Base-by-base conservation (phyloP, 2,888 invertebrate genomes). In the Keiferia lycopersicella region DNA sequence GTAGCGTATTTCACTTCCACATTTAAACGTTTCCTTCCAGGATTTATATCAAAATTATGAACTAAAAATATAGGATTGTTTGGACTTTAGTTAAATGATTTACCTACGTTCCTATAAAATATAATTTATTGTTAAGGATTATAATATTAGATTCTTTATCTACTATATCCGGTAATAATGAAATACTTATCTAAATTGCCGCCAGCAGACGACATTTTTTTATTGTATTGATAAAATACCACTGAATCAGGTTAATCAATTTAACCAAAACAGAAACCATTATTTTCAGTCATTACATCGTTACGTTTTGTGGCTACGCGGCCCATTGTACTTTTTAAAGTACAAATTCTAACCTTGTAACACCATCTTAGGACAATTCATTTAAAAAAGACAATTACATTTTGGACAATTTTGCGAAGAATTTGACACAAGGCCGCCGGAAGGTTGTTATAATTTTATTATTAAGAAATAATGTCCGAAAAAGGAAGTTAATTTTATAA, bases 361-460 rank as follows among this genome's bases (percentile, higher is more conserved):
- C n/a, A 6, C 26, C 26, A 26, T 14, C 7, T 56, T 12, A 14
- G 11, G 30, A 56, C 34, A 56, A 56, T 56, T 30, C 26, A 56
- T 26, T 30, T 30, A 56, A 26, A 51, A 30, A 30, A 26, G 30
- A 30, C 56, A n/a, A 26, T 10, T 26, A 72, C 69, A 68, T 61
- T 62, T 68, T 69, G 64, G 63, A 64, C 62, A 61, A 67, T 67
- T 67, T 58, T 58, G 38, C 58, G 18, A 70, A 65, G 69, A 69
- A 73, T 73, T 73, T 73, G 68, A 70, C 69, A 64, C 72, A 71
- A 76, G 77, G 78, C 63, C 69, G 57, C 11, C 59, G 64, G 69
- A 75, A 73, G 71, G 73, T 66, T 66, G 66, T 58, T 48, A 65
- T 68, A 66, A 67, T 70, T 71, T 34, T 69, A 66, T 69, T 71